These are phyloP conservation scores for Chaetodon auriga DNA, from an alignment of 2,113 vertebrate species.

Conservation along the genomic window DNA sequence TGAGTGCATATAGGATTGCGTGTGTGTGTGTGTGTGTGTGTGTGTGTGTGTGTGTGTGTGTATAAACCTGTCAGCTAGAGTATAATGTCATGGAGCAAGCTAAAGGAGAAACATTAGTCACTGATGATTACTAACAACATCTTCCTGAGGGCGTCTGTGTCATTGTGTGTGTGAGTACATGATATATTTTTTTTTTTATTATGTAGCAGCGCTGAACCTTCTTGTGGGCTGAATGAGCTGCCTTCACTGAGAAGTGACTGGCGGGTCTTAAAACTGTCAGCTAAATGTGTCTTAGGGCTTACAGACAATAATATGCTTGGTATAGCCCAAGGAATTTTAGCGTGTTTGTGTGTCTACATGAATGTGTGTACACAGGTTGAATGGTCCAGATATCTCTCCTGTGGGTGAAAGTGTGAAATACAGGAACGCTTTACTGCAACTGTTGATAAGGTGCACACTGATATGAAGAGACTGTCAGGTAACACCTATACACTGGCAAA, in stretches of 20 bases:
- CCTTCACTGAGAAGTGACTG: conserved; percentile 55
- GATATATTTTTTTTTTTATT: conserved; percentile 45
- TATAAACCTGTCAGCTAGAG: conserved; percentile 22
- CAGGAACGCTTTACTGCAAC: conserved; percentile 56
- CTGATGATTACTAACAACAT: conserved; percentile 60
- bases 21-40: conserved; percentile 1
- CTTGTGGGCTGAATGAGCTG: conserved; percentile 36
- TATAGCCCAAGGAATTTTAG: conserved; percentile 34
- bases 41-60: conserved; percentile 18
- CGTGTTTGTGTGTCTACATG: conserved; percentile 32
- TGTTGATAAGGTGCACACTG: conserved; percentile 55
- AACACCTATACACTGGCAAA: conserved; percentile 54
- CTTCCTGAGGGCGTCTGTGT: conserved; percentile 55
- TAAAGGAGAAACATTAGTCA: conserved; percentile 67
- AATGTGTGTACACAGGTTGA: conserved; percentile 17
- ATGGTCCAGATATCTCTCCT: conserved; percentile 45
- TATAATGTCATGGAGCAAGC: conserved; percentile 32
- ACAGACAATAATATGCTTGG: conserved; percentile 42
- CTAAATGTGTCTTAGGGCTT: conserved; percentile 62
- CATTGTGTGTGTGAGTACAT: conserved; percentile 41
- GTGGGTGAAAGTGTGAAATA: conserved; percentile 54
- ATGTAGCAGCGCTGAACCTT: conserved; percentile 29
- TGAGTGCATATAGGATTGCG: not conserved
- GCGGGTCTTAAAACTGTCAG: conserved; percentile 67
- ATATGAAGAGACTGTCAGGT: conserved; percentile 58